Evolutionary conservation across 2,888 invertebrate species (phyloP).

Genomic region (Hemistola chrysoprasaria): DNA sequence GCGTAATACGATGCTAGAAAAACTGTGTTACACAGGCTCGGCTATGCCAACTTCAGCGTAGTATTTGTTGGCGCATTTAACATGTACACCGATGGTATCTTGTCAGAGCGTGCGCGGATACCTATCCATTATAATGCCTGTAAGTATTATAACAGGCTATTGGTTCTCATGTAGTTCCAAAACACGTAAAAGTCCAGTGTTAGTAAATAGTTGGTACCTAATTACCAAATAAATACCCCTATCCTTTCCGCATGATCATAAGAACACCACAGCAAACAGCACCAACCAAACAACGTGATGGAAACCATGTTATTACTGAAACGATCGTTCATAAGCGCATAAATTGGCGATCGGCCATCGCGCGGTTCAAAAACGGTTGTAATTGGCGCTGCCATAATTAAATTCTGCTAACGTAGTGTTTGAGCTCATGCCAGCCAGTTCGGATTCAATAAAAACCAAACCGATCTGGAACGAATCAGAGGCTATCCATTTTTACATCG

Average conservation of each 20-base stretch:
- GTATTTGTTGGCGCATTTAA: too few species aligned
- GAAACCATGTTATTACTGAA: conserved; percentile 44
- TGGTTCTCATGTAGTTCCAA: too few species aligned
- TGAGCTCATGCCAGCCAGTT: conserved; percentile 71
- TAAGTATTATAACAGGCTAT: too few species aligned
- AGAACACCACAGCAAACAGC: conserved; percentile 20
- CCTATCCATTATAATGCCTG: too few species aligned
- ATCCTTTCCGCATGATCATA: conserved; percentile 2
- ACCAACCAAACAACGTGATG: conserved; percentile 26
- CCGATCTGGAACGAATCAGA: conserved; percentile 43
- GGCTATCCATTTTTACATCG: conserved; percentile 48
- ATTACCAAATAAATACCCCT: too few species aligned
- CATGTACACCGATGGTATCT: too few species aligned
- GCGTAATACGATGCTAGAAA: too few species aligned
- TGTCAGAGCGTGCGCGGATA: too few species aligned
- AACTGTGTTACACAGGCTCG: too few species aligned
- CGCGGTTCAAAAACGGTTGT: conserved; percentile 73
- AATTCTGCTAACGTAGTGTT: conserved; percentile 75
- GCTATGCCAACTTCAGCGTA: too few species aligned
- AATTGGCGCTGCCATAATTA: conserved; percentile 75
- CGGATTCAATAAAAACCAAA: conserved; percentile 69
- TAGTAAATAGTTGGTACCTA: too few species aligned
- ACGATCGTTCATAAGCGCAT: conserved; percentile 43
- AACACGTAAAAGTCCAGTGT: too few species aligned
- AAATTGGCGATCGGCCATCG: conserved; percentile 72